These are phyloP conservation scores for Lates japonicus DNA, from an alignment of 2,797 vertebrate species.

Conservation along the genomic window DNA sequence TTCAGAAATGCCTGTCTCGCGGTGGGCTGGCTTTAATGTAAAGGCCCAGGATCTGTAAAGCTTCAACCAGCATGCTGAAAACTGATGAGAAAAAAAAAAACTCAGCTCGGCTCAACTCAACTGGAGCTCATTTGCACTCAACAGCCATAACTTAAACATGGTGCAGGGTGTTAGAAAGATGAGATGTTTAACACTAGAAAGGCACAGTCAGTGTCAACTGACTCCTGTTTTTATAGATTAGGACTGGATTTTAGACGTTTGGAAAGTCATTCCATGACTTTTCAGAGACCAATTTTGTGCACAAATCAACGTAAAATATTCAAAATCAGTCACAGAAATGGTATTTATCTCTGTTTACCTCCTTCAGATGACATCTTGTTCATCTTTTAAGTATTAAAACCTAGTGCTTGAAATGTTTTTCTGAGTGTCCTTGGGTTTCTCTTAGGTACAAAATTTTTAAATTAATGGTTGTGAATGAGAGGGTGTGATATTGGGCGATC, in stretches of 20 bases:
- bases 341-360: slow-evolving; percentile 16
- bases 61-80: slow-evolving; percentile 42
- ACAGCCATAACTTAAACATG: slow-evolving; percentile 57
- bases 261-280: slow-evolving; percentile 24
- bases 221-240: slow-evolving; percentile 44
- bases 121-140: slow-evolving; percentile 66
- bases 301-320: slow-evolving; percentile 30
- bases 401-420: slow-evolving; percentile 4
- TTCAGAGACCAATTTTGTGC: slow-evolving; percentile 11
- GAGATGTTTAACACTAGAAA: slow-evolving; percentile 52
- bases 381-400: not conserved
- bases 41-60: slow-evolving; percentile 60
- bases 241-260: slow-evolving; percentile 22
- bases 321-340: slow-evolving; percentile 27
- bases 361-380: slow-evolving; percentile 7
- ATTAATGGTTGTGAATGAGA: not conserved
- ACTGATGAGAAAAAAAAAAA: slow-evolving; percentile 46
- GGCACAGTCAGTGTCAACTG: slow-evolving; percentile 18
- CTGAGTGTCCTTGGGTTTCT: not conserved
- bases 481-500: not conserved
- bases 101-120: slow-evolving; percentile 48
- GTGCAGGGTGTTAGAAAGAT: slow-evolving; percentile 47
- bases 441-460: not conserved
- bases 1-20: slow-evolving; percentile 59
- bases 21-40: slow-evolving; percentile 62